phyloP scores from a whole-genome alignment of 2,888 invertebrate species.

The Agonopterix heracliana region DNA sequence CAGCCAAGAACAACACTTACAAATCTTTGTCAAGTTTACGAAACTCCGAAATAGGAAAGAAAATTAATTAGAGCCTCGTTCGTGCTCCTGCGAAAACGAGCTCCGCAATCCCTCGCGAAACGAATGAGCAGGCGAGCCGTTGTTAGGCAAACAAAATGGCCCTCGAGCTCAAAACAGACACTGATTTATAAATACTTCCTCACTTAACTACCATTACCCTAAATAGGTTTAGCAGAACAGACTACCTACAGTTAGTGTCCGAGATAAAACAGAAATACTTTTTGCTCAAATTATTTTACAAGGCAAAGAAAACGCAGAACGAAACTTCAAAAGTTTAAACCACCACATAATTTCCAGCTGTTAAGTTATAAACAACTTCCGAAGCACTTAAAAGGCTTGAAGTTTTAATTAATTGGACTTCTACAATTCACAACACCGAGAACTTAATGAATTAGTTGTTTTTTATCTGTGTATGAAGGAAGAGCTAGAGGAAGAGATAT shows the following conservation, averaged over 20 bases:
- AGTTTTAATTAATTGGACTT: conserved; percentile 31
- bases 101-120: not conserved
- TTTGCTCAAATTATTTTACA: not conserved
- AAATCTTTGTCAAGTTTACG: not conserved
- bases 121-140: conserved; percentile 8
- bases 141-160: conserved; percentile 11
- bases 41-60: conserved; percentile 1
- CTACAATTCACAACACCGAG: conserved; percentile 22
- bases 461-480: conserved; percentile 2
- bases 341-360: conserved; percentile 23
- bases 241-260: too few relatives aligned
- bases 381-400: conserved; percentile 20
- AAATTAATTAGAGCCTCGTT: conserved; percentile 4
- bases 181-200: conserved; percentile 6
- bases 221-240: too few relatives aligned
- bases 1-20: not conserved
- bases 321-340: not conserved
- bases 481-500: too few relatives aligned
- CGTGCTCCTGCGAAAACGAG: not conserved
- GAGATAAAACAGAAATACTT: too few relatives aligned
- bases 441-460: conserved; percentile 25
- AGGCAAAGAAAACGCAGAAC: not conserved
- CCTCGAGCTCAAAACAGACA: conserved; percentile 3
- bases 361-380: conserved; percentile 28
- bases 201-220: not conserved